A percentile compares a stretch with the other conserved stretches of the same genome.
phyloP scores from a whole-genome alignment of 2,888 invertebrate genomes.

The Lepidochrysops patricia region DNA sequence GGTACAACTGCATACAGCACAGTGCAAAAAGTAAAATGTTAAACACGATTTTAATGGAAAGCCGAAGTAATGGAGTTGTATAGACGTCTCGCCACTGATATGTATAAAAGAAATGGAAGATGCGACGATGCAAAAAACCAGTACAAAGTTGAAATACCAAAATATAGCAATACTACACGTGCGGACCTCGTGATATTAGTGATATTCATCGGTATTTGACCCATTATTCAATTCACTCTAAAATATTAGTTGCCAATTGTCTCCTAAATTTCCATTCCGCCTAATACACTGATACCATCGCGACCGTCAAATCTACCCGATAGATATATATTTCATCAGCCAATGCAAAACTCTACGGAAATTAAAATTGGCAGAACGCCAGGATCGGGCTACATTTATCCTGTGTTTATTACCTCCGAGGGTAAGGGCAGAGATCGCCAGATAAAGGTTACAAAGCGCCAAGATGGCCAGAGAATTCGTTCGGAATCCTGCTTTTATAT shows the following conservation, averaged over 20 bases:
- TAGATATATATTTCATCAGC: constrained; percentile 16
- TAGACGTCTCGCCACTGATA: no score
- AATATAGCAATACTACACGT: no score
- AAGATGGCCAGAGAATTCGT: not conserved
- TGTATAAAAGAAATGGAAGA: no score
- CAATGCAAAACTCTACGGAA: constrained; percentile 23
- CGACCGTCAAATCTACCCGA: not conserved
- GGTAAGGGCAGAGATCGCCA: not conserved
- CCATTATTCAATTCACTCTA: not conserved
- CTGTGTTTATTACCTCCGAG: constrained; percentile 7
- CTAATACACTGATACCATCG: not conserved
- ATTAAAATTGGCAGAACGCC: constrained; percentile 25
- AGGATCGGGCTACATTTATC: constrained; percentile 4
- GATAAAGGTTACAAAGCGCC: not conserved
- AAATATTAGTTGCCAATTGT: not conserved
- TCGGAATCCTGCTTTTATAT: not conserved
- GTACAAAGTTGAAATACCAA: no score
- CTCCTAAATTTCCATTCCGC: not conserved
- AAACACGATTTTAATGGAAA: no score
- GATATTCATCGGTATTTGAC: not conserved
- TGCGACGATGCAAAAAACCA: no score
- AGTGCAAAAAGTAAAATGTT: no score
- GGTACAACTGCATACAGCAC: no score
- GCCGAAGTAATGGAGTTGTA: no score
- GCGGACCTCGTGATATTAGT: not conserved